A percentile compares a stretch with the other conserved stretches of the same genome.
phyloP scores from a whole-genome alignment of 2,888 invertebrate species.

The Nasonia oneida region DNA sequence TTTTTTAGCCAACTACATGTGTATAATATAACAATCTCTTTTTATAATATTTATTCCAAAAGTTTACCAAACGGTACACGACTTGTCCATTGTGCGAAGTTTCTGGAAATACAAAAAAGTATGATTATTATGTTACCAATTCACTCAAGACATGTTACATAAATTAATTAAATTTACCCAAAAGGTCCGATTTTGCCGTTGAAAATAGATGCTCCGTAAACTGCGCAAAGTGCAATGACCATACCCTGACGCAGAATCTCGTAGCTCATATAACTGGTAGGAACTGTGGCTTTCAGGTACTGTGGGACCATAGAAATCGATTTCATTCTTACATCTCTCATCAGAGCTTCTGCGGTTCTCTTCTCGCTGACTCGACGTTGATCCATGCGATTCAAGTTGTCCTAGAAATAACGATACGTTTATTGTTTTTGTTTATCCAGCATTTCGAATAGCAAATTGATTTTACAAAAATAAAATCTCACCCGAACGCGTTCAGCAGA shows the following conservation, averaged over 20 bases:
- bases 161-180: conserved; percentile 64
- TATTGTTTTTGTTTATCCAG: not conserved
- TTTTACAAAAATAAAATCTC: not conserved
- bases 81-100: conserved; percentile 42
- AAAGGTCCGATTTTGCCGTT: conserved; percentile 68
- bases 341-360: not conserved
- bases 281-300: conserved; percentile 54
- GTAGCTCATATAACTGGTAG: conserved; percentile 56
- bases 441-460: too few species aligned
- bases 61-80: conserved; percentile 54
- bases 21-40: not conserved
- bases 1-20: not conserved
- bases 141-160: not conserved
- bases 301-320: conserved; percentile 27
- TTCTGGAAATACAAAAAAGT: conserved; percentile 50
- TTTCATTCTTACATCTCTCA: conserved; percentile 28
- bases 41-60: not conserved
- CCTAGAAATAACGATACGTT: not conserved
- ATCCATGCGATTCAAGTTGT: not conserved
- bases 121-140: not conserved
- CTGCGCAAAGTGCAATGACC: conserved; percentile 69
- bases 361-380: conserved; percentile 22
- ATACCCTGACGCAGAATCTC: conserved; percentile 70
- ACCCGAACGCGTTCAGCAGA: not conserved
- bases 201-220: conserved; percentile 71